These are phyloP conservation scores for Pachydiplax longipennis DNA, from an alignment of 2,888 invertebrate species.

Conservation along the genomic window DNA sequence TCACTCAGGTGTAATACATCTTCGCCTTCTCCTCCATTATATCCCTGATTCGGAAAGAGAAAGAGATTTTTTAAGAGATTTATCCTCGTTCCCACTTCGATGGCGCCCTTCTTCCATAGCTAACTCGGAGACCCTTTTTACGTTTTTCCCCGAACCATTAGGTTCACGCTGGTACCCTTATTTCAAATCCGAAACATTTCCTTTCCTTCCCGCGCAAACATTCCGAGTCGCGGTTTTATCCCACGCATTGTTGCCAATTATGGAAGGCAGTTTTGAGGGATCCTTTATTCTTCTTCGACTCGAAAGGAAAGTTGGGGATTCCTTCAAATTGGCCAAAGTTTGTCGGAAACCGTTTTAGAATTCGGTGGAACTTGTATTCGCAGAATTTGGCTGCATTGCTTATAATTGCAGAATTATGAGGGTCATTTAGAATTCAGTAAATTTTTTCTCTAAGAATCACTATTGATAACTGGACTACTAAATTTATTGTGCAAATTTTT, in stretches of 20 bases:
- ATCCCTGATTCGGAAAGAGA: background rate
- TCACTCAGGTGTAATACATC: slow-evolving; percentile 1
- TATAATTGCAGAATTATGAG: too few relatives aligned
- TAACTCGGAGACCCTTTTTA: background rate
- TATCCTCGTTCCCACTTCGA: background rate
- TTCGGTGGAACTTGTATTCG: too few relatives aligned
- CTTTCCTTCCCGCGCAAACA: background rate
- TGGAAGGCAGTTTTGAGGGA: background rate
- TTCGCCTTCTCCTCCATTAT: background rate
- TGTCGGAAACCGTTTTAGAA: too few relatives aligned
- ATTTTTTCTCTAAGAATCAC: too few relatives aligned
- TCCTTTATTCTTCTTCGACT: background rate
- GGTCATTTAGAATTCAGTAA: too few relatives aligned
- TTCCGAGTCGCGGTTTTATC: background rate
- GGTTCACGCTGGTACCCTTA: slow-evolving; percentile 28
- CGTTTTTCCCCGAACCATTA: slow-evolving; percentile 1
- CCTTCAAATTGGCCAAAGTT: too few relatives aligned
- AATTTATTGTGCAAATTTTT: too few relatives aligned
- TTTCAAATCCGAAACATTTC: background rate
- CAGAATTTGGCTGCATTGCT: too few relatives aligned
- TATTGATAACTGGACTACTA: too few relatives aligned
- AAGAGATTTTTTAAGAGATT: background rate
- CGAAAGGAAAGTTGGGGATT: background rate
- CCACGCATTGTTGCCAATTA: background rate
- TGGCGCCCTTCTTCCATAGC: background rate